A percentile compares a stretch with the other conserved stretches of the same genome.
Evolutionary conservation across 2,797 vertebrate species (phyloP).

Genomic region (Nyctalus aviator): DNA sequence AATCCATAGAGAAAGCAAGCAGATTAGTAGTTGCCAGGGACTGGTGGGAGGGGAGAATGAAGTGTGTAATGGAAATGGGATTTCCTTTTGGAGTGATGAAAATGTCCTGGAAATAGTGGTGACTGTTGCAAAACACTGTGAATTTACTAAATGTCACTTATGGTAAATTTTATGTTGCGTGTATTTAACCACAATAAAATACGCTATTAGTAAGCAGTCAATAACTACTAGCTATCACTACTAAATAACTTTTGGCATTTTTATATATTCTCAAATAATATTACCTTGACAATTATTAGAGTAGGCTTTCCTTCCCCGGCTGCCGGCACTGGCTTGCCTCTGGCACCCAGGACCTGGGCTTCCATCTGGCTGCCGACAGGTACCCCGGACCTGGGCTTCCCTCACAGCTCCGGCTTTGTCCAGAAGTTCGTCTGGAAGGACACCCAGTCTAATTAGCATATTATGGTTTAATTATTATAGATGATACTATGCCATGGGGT

Average conservation of each 20-base stretch:
- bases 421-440: no score
- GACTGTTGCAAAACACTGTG: neutral
- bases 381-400: no score
- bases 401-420: no score
- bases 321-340: no score
- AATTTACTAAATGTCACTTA: neutral
- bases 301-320: no score
- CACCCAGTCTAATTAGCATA: no score
- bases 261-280: constrained; percentile 16
- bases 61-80: neutral
- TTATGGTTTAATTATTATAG: no score
- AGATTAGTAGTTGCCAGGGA: neutral
- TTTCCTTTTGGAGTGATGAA: neutral
- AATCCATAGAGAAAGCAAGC: neutral
- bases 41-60: neutral
- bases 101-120: neutral
- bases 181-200: constrained; percentile 35
- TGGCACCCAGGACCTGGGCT: no score
- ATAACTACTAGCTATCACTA: neutral
- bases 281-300: neutral
- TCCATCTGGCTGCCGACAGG: no score
- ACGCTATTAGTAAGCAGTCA: neutral
- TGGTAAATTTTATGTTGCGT: neutral
- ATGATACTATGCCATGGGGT: neutral
- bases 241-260: constrained; percentile 36